Base-by-base conservation (phyloP, 2,888 invertebrate genomes). In the Dicyrtomina minuta region DNA sequence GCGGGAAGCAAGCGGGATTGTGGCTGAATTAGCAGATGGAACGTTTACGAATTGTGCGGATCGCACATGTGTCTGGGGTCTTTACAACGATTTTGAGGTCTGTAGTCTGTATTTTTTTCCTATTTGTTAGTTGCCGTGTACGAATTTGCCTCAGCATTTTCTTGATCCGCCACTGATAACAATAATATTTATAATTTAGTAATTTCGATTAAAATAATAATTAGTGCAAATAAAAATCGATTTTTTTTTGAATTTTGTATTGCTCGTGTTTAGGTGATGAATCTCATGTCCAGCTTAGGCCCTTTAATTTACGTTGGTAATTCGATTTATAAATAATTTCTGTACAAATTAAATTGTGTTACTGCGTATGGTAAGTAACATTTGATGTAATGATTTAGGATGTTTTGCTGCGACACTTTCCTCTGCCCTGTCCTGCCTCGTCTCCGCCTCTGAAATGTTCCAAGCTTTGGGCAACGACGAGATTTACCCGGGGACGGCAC, bases 361-460 rank as follows among this genome's bases (percentile, higher is more conserved):
- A 3, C 3, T 33, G 8, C 8, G 8, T 33, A 33, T 4, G 4
- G 8, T 5, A 33, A 33, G 8, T 33, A 33, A 5, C 2, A 58
- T 6, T 33, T 10, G 27, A 39, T 26, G 8, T 2, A 17, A 58
- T 33, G 6, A 39, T 26, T 17, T 94, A 41, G 97, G 97, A 0
- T 96, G 97, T 80, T 96, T 97, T 83, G 96, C 97, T 0, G 97
- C 98, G 0, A 95, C 98, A 0, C 83, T 99, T 17, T 96, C 96
- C 0, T 97, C 96, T 0, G 97, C 97, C 0, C 84, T 98, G 66
- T 97, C 97, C 0, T 93, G 94, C 74, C 85, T 98, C 62, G 96
- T 98, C 0, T 94, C 96, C 0, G 98, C 97, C 0, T 98, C 98
- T 4, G 92, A 92, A 58, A 58, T 68, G 53, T 71, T 71, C 33